A percentile compares a stretch with the other conserved stretches of the same genome.
phyloP scores from a whole-genome alignment of 92 coral and sea anemone genomes.

The Porites lobata region DNA sequence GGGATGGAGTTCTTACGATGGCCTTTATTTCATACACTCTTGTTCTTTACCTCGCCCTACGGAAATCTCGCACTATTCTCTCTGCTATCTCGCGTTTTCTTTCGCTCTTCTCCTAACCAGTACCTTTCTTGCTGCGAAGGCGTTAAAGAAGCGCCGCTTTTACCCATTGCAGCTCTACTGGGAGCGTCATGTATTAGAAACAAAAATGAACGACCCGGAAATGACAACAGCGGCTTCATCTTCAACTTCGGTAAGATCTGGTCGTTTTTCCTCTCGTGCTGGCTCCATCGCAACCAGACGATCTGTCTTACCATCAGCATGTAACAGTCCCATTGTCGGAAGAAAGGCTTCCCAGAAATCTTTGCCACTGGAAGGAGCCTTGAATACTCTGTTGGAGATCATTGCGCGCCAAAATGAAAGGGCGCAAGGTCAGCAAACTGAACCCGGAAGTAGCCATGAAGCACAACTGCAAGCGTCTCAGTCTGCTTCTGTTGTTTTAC shows the following conservation, averaged over 20 bases:
- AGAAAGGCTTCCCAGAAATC: constrained; percentile 2
- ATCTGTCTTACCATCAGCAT: neutral
- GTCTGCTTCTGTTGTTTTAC: neutral
- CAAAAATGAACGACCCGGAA: constrained; percentile 58
- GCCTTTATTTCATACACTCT: neutral
- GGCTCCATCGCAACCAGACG: neutral
- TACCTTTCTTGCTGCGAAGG: constrained; percentile 8
- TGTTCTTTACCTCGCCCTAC: neutral
- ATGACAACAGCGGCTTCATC: constrained; percentile 48
- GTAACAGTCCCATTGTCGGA: neutral
- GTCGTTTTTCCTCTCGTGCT: neutral
- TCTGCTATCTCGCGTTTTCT: constrained; percentile 22
- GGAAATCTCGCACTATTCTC: constrained; percentile 21
- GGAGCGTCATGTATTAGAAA: constrained; percentile 54
- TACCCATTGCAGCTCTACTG: constrained; percentile 54
- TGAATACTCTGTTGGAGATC: neutral
- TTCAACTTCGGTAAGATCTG: neutral
- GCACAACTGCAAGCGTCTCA: neutral
- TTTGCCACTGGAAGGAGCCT: neutral
- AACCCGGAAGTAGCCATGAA: neutral
- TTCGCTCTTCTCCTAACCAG: constrained; percentile 23
- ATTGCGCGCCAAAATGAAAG: constrained; percentile 22
- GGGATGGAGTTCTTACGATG: constrained; percentile 57
- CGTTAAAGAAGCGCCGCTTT: constrained; percentile 15
- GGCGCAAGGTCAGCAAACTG: neutral